These are phyloP conservation scores for Lissocephala sabroskyi DNA, from an alignment of 2,888 invertebrate species.

Conservation along the genomic window DNA sequence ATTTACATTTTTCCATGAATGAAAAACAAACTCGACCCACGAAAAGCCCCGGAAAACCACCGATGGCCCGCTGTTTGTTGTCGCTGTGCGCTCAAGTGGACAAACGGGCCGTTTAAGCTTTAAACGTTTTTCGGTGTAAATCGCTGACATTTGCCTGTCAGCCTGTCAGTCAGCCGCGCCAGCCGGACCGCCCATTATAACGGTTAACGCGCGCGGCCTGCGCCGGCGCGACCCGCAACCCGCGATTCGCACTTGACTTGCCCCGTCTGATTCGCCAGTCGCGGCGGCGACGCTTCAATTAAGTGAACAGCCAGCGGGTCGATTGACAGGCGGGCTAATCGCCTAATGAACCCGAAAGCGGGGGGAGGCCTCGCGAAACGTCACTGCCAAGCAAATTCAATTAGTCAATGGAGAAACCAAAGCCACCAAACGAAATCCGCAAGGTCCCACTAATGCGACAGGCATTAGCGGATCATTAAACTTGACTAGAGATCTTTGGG, in stretches of 20 bases:
- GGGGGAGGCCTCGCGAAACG: no score
- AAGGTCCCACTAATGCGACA: no score
- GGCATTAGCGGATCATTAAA: no score
- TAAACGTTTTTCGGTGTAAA: slow-evolving; percentile 43
- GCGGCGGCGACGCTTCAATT: slow-evolving; percentile 14
- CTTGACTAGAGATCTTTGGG: no score
- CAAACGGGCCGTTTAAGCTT: slow-evolving; percentile 29
- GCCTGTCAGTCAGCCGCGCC: slow-evolving; percentile 40
- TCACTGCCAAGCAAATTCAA: not conserved
- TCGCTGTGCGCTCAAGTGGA: slow-evolving; percentile 53
- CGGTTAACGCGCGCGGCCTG: no score
- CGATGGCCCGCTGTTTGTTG: slow-evolving; percentile 38
- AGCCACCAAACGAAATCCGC: no score
- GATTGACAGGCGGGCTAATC: slow-evolving; percentile 33
- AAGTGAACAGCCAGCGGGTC: slow-evolving; percentile 33
- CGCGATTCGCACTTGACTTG: slow-evolving; percentile 57
- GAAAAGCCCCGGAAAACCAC: no score
- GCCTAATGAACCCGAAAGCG: slow-evolving; percentile 56
- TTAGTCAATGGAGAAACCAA: not conserved
- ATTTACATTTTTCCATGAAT: slow-evolving; percentile 49
- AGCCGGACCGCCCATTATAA: no score
- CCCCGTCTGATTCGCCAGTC: slow-evolving; percentile 15
- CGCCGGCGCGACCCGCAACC: no score
- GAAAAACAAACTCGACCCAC: slow-evolving; percentile 11
- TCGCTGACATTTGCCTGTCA: slow-evolving; percentile 58